Conservation (phyloP, 1,140 invertebrate genomes). For the Pogonognathellus flavescens region DNA sequence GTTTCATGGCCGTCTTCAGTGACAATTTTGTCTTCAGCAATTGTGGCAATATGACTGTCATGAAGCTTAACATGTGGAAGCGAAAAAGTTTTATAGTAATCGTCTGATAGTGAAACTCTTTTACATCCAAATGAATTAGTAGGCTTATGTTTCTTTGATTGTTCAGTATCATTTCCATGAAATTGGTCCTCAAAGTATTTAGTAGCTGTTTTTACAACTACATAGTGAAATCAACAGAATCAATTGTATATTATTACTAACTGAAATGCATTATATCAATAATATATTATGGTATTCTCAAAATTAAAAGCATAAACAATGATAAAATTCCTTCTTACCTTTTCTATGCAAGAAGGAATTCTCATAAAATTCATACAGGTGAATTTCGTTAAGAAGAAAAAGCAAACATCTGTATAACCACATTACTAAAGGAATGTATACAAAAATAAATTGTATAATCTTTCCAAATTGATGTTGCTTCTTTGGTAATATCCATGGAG, state of each 20-base stretch:
- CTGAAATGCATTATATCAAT: no score
- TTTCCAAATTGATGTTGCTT: conserved; percentile 13
- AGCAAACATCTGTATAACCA: not conserved
- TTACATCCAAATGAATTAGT: conserved; percentile 60
- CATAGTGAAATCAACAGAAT: no score
- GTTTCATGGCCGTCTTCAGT: conserved; percentile 18
- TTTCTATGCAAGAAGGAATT: conserved; percentile 5
- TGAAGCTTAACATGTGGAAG: conserved; percentile 47
- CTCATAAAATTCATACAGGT: not conserved
- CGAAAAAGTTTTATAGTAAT: conserved; percentile 45
- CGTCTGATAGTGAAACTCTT: conserved; percentile 41
- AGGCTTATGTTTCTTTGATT: conserved; percentile 34
- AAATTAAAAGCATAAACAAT: no score
- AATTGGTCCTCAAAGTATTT: not conserved
- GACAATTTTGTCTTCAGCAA: conserved; percentile 32
- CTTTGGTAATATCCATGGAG: conserved; percentile 46
- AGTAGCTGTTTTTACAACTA: not conserved
- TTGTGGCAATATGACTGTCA: conserved; percentile 26
- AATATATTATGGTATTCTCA: no score
- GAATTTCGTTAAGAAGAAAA: conserved; percentile 30
- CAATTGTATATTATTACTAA: no score
- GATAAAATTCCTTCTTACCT: no score
- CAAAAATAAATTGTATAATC: conserved; percentile 25
- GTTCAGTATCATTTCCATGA: not conserved
- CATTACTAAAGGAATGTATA: not conserved